Evolutionary conservation across 2,888 invertebrate genomes (phyloP).

Genomic region (Petrolisthes cinctipes): DNA sequence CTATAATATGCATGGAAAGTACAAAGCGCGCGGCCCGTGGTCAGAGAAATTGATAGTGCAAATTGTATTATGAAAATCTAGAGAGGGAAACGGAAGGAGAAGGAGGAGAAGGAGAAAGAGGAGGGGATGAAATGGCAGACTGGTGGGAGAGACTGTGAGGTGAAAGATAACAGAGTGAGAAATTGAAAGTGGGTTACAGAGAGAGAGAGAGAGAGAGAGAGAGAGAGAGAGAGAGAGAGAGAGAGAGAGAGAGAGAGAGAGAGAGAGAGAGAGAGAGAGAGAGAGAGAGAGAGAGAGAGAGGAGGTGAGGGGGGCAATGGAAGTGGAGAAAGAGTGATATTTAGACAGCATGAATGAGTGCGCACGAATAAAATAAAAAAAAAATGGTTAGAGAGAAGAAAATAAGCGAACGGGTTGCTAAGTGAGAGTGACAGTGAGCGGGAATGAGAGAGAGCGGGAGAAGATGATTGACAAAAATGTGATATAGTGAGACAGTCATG

Average conservation of each 20-base stretch:
- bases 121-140: neutral
- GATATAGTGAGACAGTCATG: neutral
- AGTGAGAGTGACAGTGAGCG: neutral
- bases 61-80: constrained; percentile 64
- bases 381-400: neutral
- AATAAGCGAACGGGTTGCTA: neutral
- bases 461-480: neutral
- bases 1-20: constrained; percentile 64
- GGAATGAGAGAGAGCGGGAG: neutral
- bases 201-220: constrained; percentile 14
- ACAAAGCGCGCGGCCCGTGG: constrained; percentile 60
- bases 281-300: constrained; percentile 2
- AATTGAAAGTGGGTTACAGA: constrained; percentile 4
- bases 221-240: neutral
- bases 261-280: constrained; percentile 24
- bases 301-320: neutral
- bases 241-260: constrained; percentile 22
- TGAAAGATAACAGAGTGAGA: neutral
- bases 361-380: neutral
- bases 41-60: constrained; percentile 64
- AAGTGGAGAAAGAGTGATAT: constrained; percentile 3
- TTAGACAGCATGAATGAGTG: neutral
- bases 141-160: neutral
- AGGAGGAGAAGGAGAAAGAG: constrained; percentile 1
- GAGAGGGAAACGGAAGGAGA: constrained; percentile 39